Evolutionary conservation across 2,888 invertebrate genomes (phyloP).

Genomic region (Osmoderma eremita): DNA sequence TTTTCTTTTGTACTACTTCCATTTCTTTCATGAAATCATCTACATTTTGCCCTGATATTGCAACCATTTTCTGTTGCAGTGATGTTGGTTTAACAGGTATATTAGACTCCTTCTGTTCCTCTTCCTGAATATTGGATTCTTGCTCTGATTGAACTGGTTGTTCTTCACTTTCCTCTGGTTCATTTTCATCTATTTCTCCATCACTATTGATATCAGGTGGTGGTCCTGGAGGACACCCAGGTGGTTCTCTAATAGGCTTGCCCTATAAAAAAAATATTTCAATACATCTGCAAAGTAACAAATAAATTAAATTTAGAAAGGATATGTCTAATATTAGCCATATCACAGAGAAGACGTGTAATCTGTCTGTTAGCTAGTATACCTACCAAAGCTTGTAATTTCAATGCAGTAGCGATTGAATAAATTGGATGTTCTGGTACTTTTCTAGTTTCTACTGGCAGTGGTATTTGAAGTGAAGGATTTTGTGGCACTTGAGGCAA

Average conservation of each 20-base stretch:
- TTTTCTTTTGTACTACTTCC: constrained; percentile 85
- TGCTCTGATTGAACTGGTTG: constrained; percentile 47
- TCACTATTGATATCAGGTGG: constrained; percentile 79
- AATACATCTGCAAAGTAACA: no score
- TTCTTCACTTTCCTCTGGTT: constrained; percentile 56
- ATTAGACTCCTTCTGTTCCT: constrained; percentile 43
- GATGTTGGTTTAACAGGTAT: constrained; percentile 73
- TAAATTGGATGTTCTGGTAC: constrained; percentile 62
- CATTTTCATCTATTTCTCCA: constrained; percentile 68
- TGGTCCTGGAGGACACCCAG: constrained; percentile 88
- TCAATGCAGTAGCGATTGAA: constrained; percentile 63
- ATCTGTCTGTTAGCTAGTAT: background rate
- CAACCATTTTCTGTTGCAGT: constrained; percentile 86
- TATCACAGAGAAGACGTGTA: no score
- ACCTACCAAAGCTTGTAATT: constrained; percentile 60
- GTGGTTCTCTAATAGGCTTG: constrained; percentile 72
- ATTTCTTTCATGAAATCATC: constrained; percentile 94
- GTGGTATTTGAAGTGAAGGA: constrained; percentile 57
- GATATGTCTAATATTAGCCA: no score
- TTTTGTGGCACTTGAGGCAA: constrained; percentile 65
- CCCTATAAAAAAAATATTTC: constrained; percentile 62
- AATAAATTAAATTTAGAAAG: no score
- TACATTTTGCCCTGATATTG: constrained; percentile 90
- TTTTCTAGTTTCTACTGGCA: constrained; percentile 60
- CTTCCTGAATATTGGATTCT: constrained; percentile 42